Base-by-base conservation (phyloP, 2,888 invertebrate species). In the Rhamphomyia laevipes region DNA sequence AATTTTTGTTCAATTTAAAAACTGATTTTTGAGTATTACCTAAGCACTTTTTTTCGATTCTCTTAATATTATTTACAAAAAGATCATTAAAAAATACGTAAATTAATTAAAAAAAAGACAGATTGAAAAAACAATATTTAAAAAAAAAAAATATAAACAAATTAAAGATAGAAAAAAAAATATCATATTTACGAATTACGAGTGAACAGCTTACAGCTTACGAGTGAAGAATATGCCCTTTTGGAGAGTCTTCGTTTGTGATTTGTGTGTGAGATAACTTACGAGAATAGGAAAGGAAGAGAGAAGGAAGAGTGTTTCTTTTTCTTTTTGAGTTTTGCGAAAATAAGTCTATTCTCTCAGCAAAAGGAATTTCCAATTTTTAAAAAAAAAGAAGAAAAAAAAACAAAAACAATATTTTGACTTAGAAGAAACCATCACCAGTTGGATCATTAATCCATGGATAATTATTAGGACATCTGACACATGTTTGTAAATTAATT, bases 391-490 rank as follows among this genome's bases (percentile, higher is more conserved):
- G 49, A n/a, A 13, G 12, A 45, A 45, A 30, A 46, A 45, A 51
- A 41, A 50, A 51, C 43, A 53, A 56, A 56, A 56, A 51, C 49
- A 45, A 51, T 55, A 43, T 53, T 55, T 59, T 73, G 73, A 74
- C 75, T 79, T 86, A 91, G 79, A 85, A 89, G 80, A 84, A 88
- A 72, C 86, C 70, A 63, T 71, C 70, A 61, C 70, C 70, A 56
- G 70, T 86, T 55, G 92, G 92, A 73, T 93, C 92, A 69, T 87
- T 88, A 64, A 92, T 71, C 93, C 93, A 93, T 62, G 93, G 93
- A 75, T 92, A 93, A 72, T 92, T 91, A 72, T 86, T 86, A 59
- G 93, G 93, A 73, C 93, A 93, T 67, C 91, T 80, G 61, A 91
- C 82, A 73, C 93, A 93, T 49, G 92, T 92, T 72, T 92, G 91